Evolutionary conservation across 2,888 invertebrate species (phyloP), one percentile per base, ranked within the genome.

Genomic region (Bedellia somnulentella): DNA sequence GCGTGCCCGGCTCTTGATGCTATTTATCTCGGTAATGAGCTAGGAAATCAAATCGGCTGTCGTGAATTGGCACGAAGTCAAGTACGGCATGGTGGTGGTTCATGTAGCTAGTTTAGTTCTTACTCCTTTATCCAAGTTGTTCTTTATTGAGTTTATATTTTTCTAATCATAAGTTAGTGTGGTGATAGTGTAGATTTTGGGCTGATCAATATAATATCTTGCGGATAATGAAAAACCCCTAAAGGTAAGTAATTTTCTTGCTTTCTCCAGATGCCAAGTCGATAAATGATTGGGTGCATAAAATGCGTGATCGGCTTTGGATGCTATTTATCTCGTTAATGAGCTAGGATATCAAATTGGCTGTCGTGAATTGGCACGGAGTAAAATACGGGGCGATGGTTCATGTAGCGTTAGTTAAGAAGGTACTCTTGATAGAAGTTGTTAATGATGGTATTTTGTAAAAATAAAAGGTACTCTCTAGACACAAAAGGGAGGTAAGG

Each of bases 51-150:
- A 40, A 51, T 52, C 44, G 40, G 42, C 46, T 40, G 45, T 33
- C 47, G 46, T 48, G 39, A 49, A 49, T 49, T 47, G 40, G 44
- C 53, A 50, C n/a, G n/a, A n/a, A n/a, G n/a, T n/a, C n/a, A n/a
- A n/a, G n/a, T n/a, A n/a, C n/a, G n/a, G n/a, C n/a, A n/a, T n/a
- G n/a, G n/a, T n/a, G 50, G 48, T 51, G 47, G 38, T 42, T 44
- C 47, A 47, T 45, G 43, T 47, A 53, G 57, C 47, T 50, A 50
- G 57, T 56, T 46, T 46, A 48, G 57, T 54, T 56, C 49, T 45
- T 53, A 57, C 54, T 43, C 43, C 40, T 38, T 39, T 40, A 21
- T 9, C 9, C 21, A 21, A 10, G 10, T n/a, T 21, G 21, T 21
- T 21, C 2, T 3, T 3, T 2, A 2, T 3, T 9, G 21, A 9